Evolutionary conservation across 1,140 invertebrate genomes (phyloP), one percentile per base, ranked within the genome.

Genomic region (Hylaeus volcanicus): DNA sequence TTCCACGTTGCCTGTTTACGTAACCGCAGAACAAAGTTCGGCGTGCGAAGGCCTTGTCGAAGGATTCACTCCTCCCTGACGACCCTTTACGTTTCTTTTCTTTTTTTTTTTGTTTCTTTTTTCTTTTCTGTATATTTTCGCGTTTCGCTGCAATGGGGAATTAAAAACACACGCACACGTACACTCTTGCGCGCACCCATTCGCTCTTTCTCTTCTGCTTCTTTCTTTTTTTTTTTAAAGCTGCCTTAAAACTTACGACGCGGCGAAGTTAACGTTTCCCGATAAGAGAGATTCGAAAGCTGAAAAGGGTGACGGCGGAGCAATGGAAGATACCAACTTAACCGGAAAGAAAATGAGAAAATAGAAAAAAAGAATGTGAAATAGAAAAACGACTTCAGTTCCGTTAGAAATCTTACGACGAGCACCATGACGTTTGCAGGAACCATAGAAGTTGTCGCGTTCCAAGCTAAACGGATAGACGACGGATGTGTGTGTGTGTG

Each of bases 1-100:
- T 74, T 87, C 83, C 76, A 84, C 86, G 63, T 83, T 90, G 88
- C 87, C 89, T 87, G 88, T 76, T 74, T 63, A 78, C 12, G 65
- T 81, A 79, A 81, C 73, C 77, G 79, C 83, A 15, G 64, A 26
- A 26, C 26, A 63, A 82, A 82, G 55, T 76, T 86, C 39, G 82
- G 63, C 65, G 14, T 74, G 26, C 26, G 64, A 85, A 86, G 83
- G 70, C 83, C 83, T 56, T 82, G 70, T 66, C 69, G 72, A 86
- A 73, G 78, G 55, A 77, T 74, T 37, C n/a, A 45, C 72, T 51
- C 5, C 81, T 76, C 65, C 41, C 61, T 8, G 45, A 26, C 8
- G 39, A 0, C 61, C 43, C 56, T 48, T 69, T 56, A 26, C 26
- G 26, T 48, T 74, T 45, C 26, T 14, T 69, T 53, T 43, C 39